phyloP scores from a whole-genome alignment of 2,888 invertebrate species.

The Lasiommata megera region DNA sequence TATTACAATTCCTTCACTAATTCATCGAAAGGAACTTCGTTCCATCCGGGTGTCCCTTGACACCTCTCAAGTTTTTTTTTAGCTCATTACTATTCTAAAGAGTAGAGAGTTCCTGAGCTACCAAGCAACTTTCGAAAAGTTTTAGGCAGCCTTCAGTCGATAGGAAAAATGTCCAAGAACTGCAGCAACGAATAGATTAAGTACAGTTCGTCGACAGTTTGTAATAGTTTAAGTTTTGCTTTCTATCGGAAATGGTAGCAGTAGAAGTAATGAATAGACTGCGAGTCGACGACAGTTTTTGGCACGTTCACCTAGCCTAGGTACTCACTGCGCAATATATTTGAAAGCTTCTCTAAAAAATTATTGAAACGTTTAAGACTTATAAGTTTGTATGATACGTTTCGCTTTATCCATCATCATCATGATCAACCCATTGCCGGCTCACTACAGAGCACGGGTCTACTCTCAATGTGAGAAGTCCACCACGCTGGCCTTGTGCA shows the following conservation, averaged over 20 bases:
- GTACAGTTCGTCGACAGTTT: constrained; percentile 23
- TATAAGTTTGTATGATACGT: too few species aligned
- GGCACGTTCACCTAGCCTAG: background rate
- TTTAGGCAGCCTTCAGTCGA: constrained; percentile 21
- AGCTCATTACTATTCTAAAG: constrained; percentile 11
- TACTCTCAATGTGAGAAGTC: too few species aligned
- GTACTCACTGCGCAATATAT: constrained; percentile 3
- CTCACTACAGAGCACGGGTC: too few species aligned
- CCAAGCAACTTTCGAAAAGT: constrained; percentile 13
- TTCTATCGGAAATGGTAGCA: constrained; percentile 3
- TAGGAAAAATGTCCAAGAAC: constrained; percentile 24
- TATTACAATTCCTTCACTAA: too few species aligned
- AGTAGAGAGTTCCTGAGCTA: background rate
- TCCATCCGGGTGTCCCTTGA: background rate
- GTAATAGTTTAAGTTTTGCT: constrained; percentile 24
- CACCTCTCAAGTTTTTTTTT: background rate
- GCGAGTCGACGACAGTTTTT: constrained; percentile 10
- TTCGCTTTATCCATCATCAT: too few species aligned
- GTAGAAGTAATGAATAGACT: constrained; percentile 10
- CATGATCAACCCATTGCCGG: too few species aligned
- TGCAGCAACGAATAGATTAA: constrained; percentile 27
- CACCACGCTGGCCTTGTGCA: too few species aligned
- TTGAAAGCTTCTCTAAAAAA: background rate
- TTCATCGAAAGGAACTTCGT: too few species aligned
- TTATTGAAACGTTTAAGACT: background rate